These are phyloP conservation scores for human (Homo sapiens) DNA, from an alignment of 2,113 vertebrate genomes.

Conservation along the genomic window DNA sequence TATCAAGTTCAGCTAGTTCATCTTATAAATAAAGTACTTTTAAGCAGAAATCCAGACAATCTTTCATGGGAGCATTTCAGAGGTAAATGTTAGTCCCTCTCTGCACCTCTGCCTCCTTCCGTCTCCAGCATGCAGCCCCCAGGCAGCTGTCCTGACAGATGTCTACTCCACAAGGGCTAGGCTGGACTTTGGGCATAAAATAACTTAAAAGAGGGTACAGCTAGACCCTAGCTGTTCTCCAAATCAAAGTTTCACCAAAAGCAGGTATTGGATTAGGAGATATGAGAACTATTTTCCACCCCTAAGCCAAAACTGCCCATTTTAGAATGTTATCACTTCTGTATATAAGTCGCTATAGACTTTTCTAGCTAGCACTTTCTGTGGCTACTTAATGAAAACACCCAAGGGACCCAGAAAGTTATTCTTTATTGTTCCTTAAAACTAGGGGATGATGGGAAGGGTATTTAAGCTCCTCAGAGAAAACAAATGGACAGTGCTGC, in stretches of 20 bases:
- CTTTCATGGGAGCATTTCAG: neutral
- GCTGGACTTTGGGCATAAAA: too few species aligned
- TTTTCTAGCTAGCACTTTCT: neutral
- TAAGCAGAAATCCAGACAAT: neutral
- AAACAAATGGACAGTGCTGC: too few species aligned
- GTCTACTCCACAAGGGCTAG: neutral
- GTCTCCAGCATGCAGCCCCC: too few species aligned
- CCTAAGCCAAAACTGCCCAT: fast-evolving
- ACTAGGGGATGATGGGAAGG: neutral
- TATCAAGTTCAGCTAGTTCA: neutral
- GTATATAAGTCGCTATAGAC: neutral
- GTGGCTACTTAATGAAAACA: neutral
- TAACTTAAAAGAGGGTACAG: fast-evolving
- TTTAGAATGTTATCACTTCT: neutral
- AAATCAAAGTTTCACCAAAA: neutral
- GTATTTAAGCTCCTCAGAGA: neutral
- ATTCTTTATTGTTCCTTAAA: too few species aligned
- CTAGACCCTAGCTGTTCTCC: too few species aligned
- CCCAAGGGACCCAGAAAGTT: neutral
- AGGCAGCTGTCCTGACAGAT: neutral
- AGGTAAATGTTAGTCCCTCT: neutral
- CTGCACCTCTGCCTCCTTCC: fast-evolving
- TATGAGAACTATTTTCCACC: neutral
- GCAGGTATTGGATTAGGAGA: neutral
- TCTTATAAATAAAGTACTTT: neutral